These are phyloP conservation scores for Arrhopalites spinosus DNA, from an alignment of 2,888 invertebrate genomes.

Conservation along the genomic window DNA sequence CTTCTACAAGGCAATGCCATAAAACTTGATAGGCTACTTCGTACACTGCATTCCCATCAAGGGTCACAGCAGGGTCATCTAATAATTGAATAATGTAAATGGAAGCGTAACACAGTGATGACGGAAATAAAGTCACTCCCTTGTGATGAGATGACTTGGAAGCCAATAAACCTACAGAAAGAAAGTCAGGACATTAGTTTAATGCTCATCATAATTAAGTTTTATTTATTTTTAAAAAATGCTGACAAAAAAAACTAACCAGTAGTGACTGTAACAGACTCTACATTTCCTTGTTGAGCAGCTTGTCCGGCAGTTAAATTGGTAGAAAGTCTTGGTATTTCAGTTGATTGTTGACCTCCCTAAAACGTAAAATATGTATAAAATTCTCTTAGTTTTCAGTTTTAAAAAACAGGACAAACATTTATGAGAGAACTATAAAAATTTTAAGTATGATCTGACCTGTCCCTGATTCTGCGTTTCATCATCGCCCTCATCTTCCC, in stretches of 20 bases:
- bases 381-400: too few species aligned
- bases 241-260: slow-evolving; percentile 28
- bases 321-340: slow-evolving; percentile 27
- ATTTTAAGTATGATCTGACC: slow-evolving; percentile 19
- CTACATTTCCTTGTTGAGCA: slow-evolving; percentile 41
- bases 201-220: too few species aligned
- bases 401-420: too few species aligned
- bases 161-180: slow-evolving; percentile 28
- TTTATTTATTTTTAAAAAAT: neutral
- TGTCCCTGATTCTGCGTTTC: slow-evolving; percentile 46
- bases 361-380: slow-evolving; percentile 15
- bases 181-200: too few species aligned
- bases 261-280: slow-evolving; percentile 53
- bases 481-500: slow-evolving; percentile 54
- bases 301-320: slow-evolving; percentile 39
- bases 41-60: slow-evolving; percentile 93
- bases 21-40: slow-evolving; percentile 96
- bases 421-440: too few species aligned
- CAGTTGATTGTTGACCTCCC: slow-evolving; percentile 39
- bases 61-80: slow-evolving; percentile 94
- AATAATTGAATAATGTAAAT: slow-evolving; percentile 91
- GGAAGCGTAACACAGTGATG: slow-evolving; percentile 92
- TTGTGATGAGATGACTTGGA: slow-evolving; percentile 56
- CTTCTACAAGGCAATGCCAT: slow-evolving; percentile 97
- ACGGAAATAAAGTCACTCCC: slow-evolving; percentile 82